Conservation (phyloP, 2,797 vertebrate genomes). For the Knipowitschia caucasica region DNA sequence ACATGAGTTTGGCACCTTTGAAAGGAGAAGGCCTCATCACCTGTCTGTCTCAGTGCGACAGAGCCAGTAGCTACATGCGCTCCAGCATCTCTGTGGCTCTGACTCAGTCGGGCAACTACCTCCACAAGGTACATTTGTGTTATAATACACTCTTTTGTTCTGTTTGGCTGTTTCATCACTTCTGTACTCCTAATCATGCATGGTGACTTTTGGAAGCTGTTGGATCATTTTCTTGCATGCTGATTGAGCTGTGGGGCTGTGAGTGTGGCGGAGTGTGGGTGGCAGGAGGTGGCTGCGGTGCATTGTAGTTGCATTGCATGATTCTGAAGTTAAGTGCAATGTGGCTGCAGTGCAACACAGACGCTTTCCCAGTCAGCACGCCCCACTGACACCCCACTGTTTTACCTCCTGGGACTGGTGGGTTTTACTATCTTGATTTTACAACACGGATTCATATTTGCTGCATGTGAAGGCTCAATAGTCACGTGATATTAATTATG, state of each 20-base stretch:
- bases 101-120: constrained; percentile 75
- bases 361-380: constrained; percentile 77
- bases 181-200: not conserved
- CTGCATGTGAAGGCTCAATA: not conserved
- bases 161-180: not conserved
- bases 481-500: not conserved
- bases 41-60: constrained; percentile 85
- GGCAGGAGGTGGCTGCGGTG: constrained; percentile 87
- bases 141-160: not conserved
- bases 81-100: constrained; percentile 83
- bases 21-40: constrained; percentile 83
- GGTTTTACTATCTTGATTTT: not conserved
- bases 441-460: not conserved
- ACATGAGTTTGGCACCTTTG: constrained; percentile 83
- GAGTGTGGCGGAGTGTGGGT: constrained; percentile 56
- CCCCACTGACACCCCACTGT: constrained; percentile 46
- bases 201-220: not conserved
- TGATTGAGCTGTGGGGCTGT: constrained; percentile 29
- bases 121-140: constrained; percentile 81
- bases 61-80: constrained; percentile 87
- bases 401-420: constrained; percentile 9
- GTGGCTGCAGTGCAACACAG: constrained; percentile 95
- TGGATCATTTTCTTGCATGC: constrained; percentile 22
- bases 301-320: constrained; percentile 99
- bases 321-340: constrained; percentile 86